Conservation (phyloP, 2,113 vertebrate genomes). For the Acrocephalus arundinaceus region DNA sequence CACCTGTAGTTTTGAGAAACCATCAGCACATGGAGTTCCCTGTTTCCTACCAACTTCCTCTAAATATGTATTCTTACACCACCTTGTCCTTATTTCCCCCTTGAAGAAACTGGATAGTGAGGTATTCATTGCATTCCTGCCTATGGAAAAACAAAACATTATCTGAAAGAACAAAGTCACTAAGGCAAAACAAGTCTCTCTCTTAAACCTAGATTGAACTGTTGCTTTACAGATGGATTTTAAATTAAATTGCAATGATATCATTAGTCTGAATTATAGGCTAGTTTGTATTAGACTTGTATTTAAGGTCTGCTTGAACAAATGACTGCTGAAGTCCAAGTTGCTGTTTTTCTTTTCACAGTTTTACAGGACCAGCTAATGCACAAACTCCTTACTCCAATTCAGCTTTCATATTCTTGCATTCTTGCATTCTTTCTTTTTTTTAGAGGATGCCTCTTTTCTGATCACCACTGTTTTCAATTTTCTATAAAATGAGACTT, state of each 20-base stretch:
- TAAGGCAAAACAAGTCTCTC: neutral
- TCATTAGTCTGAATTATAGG: neutral
- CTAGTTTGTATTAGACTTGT: neutral
- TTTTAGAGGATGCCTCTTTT: neutral
- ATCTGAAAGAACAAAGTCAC: neutral
- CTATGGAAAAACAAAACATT: neutral
- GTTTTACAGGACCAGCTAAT: neutral
- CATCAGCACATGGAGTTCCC: neutral
- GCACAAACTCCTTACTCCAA: neutral
- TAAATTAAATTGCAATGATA: conserved; percentile 1
- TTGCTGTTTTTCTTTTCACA: neutral
- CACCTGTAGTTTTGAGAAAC: neutral
- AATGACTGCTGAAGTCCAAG: neutral
- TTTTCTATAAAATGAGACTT: neutral
- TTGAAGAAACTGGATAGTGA: neutral
- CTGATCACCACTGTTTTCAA: neutral
- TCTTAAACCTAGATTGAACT: neutral
- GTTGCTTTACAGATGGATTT: conserved; percentile 21
- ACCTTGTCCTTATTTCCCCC: neutral
- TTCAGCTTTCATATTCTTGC: neutral
- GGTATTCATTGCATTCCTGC: neutral
- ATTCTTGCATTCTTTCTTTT: neutral
- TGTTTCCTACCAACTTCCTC: neutral
- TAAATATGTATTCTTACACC: fast-evolving
- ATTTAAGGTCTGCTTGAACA: neutral